Base-by-base conservation (phyloP, 1,140 invertebrate genomes). In the Gonioctena quinquepunctata region DNA sequence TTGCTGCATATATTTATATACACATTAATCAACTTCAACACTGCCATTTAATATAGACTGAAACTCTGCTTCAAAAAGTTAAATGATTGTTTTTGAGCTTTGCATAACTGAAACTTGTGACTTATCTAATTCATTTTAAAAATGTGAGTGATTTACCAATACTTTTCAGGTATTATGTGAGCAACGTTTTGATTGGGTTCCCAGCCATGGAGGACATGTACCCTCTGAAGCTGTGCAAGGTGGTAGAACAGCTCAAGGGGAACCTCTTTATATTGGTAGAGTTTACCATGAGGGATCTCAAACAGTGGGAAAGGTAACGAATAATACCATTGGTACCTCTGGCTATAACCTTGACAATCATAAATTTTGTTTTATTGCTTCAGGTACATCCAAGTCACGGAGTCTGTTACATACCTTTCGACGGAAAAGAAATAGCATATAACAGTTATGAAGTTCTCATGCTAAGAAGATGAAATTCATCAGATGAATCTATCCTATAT, bases 321-420 rank as follows among this genome's bases (percentile, higher is more conserved):
- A 25, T 19, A 28, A 2, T 5, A 68, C n/a, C n/a, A n/a, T n/a
- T n/a, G n/a, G n/a, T n/a, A n/a, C n/a, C n/a, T n/a, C n/a, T n/a
- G n/a, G n/a, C n/a, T n/a, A n/a, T n/a, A n/a, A n/a, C n/a, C n/a
- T n/a, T n/a, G n/a, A n/a, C n/a, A n/a, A n/a, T n/a, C n/a, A n/a
- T 23, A 22, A 2, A 50, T 65, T 23, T 56, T 22, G 22, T 33
- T 59, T 68, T 68, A 54, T 3, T 1, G n/a, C 25, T 65, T 57
- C 21, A 65, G 63, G 42, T 65, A 11, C 68, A 69, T 56, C 67
- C 59, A 1, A 69, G 67, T 63, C 67, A 69, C n/a, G 21, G 60
- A 7, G 50, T 50, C 33, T 87, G 90, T 65, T 93, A 92, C 84
- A 91, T 93, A 75, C 87, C 91, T 11, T 93, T 87, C 76, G 89